Evolutionary conservation across 2,888 invertebrate species (phyloP), one percentile per base, ranked within the genome.

Genomic region (Hydrotaea cyrtoneurina): DNA sequence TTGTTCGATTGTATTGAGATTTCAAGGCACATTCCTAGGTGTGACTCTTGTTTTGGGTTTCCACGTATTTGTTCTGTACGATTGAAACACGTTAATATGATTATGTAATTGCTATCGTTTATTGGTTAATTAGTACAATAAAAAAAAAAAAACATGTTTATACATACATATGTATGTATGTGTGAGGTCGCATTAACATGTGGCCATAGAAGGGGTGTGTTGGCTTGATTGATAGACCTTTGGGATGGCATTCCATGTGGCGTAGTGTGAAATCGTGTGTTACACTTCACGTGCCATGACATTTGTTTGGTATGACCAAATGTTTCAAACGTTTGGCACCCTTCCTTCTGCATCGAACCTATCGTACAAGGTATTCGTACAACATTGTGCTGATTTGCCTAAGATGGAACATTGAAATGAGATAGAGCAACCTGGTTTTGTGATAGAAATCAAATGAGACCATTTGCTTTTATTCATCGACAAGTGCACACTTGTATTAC

Each of bases 1-100:
- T n/a, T n/a, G n/a, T 46, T 62, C 26, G 15, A 17, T 75, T 46
- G 39, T 39, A 39, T 59, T 78, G 17, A 11, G 21, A 64, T 57
- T 81, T 81, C 81, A 84, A 84, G 80, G 80, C 17, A 64, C 43
- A 59, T 74, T 66, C 76, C 76, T 72, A 0, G 43, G 53, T 72
- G 62, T 59, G 26, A 36, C 8, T 21, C 39, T 64, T n/a, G n/a
- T n/a, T n/a, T 17, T 13, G 46, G 19, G 17, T 50, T 36, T 8
- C 43, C 31, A 62, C 26, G 62, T n/a, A 50, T 62, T n/a, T 31
- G 62, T 62, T 62, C 62, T 31, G 4, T 64, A 62, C 43, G 72
- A 13, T 55, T n/a, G 64, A 39, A 66, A 77, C 23, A 43, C 15
- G n/a, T 31, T 55, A 31, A 62, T 46, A 55, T 75, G 53, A 50